Conservation (phyloP, 2,797 vertebrate species). For the Cephalopachus bancanus region DNA sequence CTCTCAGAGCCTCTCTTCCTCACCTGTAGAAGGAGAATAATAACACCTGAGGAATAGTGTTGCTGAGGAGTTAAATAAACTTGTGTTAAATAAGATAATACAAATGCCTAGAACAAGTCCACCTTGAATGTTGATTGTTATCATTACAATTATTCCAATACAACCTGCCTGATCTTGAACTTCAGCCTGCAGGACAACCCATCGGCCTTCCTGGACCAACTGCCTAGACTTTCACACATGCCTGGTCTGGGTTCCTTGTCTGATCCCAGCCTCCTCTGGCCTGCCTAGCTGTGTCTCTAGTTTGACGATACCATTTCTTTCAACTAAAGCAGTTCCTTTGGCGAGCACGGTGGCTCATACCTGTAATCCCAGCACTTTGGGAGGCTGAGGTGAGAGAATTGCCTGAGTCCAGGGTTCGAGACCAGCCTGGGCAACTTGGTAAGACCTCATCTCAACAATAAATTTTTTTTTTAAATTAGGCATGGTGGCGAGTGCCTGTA, state of each 20-base stretch:
- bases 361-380: too few species aligned
- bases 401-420: too few species aligned
- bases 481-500: too few species aligned
- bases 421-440: too few species aligned
- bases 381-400: too few species aligned
- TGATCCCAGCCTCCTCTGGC: not conserved
- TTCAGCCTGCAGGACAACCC: not conserved
- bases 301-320: slow-evolving; percentile 16
- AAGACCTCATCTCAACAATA: too few species aligned
- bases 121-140: not conserved
- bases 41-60: not conserved
- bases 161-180: slow-evolving; percentile 2
- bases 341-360: too few species aligned
- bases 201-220: not conserved
- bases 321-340: not conserved
- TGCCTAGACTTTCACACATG: not conserved
- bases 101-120: not conserved
- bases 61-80: not conserved
- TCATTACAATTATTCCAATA: not conserved
- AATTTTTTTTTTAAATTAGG: too few species aligned
- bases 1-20: not conserved
- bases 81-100: not conserved
- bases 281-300: not conserved
- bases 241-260: not conserved
- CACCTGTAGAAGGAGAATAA: not conserved